phyloP scores from a whole-genome alignment of 2,888 invertebrate species.

The Dugesia japonica region DNA sequence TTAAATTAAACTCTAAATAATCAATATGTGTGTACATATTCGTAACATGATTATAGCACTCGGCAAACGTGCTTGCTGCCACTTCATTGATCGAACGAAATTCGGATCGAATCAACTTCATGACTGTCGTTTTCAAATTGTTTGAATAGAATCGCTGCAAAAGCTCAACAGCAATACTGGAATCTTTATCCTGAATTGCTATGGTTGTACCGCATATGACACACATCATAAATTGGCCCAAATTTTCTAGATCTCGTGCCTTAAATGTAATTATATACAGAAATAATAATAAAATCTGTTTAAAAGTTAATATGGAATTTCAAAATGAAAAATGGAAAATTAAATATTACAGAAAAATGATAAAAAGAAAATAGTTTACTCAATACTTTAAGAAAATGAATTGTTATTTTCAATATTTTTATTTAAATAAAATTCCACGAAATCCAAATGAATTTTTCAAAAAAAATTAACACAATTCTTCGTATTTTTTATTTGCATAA shows the following conservation, averaged over 20 bases:
- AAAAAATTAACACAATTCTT: no score
- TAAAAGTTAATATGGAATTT: no score
- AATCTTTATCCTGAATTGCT: slow-evolving; percentile 23
- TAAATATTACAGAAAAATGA: no score
- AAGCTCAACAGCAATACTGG: slow-evolving; percentile 22
- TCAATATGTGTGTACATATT: slow-evolving; percentile 25
- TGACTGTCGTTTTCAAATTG: neutral
- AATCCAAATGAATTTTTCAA: no score
- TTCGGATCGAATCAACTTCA: neutral
- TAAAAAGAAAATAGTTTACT: no score
- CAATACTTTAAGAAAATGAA: no score
- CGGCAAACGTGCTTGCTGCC: slow-evolving; percentile 23
- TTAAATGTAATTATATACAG: neutral
- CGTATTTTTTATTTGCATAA: no score
- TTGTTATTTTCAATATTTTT: no score
- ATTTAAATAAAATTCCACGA: no score
- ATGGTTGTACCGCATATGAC: slow-evolving; percentile 27
- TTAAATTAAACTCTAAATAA: slow-evolving; percentile 27
- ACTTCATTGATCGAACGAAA: slow-evolving; percentile 14
- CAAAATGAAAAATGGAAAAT: no score
- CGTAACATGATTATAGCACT: slow-evolving; percentile 27
- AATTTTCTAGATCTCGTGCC: slow-evolving; percentile 5
- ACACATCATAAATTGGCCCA: slow-evolving; percentile 28
- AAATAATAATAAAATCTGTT: neutral
- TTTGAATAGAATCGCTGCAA: slow-evolving; percentile 21